Evolutionary conservation across 2,888 invertebrate species (phyloP).

Genomic region (Erannis defoliaria): DNA sequence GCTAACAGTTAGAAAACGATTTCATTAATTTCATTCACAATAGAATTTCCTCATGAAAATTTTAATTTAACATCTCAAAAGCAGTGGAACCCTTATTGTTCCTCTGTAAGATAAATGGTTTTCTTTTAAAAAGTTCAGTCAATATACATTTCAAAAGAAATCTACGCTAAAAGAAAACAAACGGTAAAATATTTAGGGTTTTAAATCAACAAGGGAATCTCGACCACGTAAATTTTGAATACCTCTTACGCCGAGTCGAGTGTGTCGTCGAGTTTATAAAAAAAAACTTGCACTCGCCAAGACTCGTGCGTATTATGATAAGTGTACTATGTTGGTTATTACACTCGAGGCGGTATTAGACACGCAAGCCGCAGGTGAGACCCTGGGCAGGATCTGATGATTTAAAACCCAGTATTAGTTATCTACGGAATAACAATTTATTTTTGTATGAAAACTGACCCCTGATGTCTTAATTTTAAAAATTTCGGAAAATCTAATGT

Average conservation of each 20-base stretch:
- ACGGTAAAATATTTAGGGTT: neutral
- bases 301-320: too few relatives aligned
- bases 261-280: too few relatives aligned
- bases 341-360: too few relatives aligned
- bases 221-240: neutral
- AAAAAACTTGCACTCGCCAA: too few relatives aligned
- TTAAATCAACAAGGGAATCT: neutral
- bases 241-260: neutral
- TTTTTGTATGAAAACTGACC: too few relatives aligned
- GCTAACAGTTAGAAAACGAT: slow-evolving; percentile 4
- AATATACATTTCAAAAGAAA: slow-evolving; percentile 11
- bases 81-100: neutral
- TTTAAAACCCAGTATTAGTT: too few relatives aligned
- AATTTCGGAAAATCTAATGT: too few relatives aligned
- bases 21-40: slow-evolving; percentile 6
- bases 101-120: slow-evolving; percentile 4
- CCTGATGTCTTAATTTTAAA: too few relatives aligned
- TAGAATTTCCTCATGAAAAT: slow-evolving; percentile 1
- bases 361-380: too few relatives aligned
- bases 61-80: slow-evolving; percentile 10
- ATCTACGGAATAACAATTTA: too few relatives aligned
- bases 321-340: too few relatives aligned
- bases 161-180: neutral
- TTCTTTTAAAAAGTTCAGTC: slow-evolving; percentile 8
- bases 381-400: too few relatives aligned